A percentile compares a stretch with the other conserved stretches of the same genome.
Evolutionary conservation across 2,113 vertebrate species (phyloP).

Genomic region (Cebus imitator): DNA sequence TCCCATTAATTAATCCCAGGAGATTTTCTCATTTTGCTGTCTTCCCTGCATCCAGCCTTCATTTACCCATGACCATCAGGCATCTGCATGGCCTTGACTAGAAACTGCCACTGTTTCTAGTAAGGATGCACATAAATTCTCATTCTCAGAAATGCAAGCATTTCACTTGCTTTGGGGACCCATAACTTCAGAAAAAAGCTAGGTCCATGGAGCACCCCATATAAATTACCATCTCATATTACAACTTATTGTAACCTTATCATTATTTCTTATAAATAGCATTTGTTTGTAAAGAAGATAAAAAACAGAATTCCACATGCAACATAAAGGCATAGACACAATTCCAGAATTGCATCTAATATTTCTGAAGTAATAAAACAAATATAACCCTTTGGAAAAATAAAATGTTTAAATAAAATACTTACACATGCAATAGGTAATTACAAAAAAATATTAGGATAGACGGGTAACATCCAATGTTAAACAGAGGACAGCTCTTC

Average conservation of each 20-base stretch:
- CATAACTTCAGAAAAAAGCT: background rate
- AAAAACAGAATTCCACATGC: background rate
- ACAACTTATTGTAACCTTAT: background rate
- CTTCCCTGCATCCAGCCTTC: background rate
- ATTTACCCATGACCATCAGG: background rate
- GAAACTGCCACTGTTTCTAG: background rate
- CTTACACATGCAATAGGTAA: background rate
- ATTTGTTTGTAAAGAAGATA: slow-evolving; percentile 32
- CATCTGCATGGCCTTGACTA: background rate
- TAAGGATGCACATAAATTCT: background rate
- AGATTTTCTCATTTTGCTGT: background rate
- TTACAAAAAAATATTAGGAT: background rate
- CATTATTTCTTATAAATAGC: background rate
- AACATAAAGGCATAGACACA: background rate
- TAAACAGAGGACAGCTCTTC: background rate
- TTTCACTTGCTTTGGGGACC: background rate
- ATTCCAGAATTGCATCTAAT: background rate
- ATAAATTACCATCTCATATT: background rate
- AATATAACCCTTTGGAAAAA: background rate
- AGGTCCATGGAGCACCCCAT: background rate
- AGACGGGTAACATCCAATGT: background rate
- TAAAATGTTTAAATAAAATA: slow-evolving; percentile 4
- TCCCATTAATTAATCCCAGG: background rate
- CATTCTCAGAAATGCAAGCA: background rate
- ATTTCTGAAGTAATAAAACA: slow-evolving; percentile 15